phyloP scores from a whole-genome alignment of 2,113 vertebrate species.

The Paracanthobrama guichenoti region DNA sequence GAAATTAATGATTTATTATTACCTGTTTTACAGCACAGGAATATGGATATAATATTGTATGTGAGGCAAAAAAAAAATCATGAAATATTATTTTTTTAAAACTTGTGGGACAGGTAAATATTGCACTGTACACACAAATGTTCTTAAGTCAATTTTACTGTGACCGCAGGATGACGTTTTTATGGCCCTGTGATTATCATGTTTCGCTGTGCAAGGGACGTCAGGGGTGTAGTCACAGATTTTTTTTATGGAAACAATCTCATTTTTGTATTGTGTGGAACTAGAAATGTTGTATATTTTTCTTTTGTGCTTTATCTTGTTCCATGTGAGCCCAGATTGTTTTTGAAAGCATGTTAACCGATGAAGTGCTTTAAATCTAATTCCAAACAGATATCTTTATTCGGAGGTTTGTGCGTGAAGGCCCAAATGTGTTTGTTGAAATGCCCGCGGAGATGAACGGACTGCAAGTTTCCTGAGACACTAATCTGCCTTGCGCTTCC shows the following conservation, averaged over 20 bases:
- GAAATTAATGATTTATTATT: not conserved
- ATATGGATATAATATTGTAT: not conserved
- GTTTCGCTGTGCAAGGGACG: not conserved
- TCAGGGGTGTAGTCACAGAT: conserved; percentile 22
- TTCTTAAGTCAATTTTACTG: not conserved
- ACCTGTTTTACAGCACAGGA: not conserved
- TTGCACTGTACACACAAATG: conserved; percentile 24
- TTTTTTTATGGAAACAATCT: not conserved
- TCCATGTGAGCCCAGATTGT: not conserved
- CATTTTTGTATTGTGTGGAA: conserved; percentile 11
- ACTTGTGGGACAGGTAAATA: conserved; percentile 1
- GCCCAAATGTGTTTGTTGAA: conserved; percentile 2
- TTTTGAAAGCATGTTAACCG: not conserved
- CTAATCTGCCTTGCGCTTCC: not conserved
- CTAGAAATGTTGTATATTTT: conserved; percentile 20
- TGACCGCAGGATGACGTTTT: not conserved
- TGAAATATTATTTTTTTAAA: not conserved
- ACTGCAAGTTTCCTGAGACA: conserved; percentile 30
- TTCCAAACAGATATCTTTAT: not conserved
- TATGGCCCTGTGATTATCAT: not conserved
- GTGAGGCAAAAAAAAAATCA: not conserved
- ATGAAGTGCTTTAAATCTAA: not conserved
- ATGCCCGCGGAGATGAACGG: conserved; percentile 36
- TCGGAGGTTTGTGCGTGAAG: not conserved
- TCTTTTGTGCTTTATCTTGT: conserved; percentile 3